Percentiles rank a stretch among this genome's conserved stretches.
These are phyloP conservation scores for Itoplectis maculator DNA, from an alignment of 2,888 invertebrate species.

Conservation along the genomic window DNA sequence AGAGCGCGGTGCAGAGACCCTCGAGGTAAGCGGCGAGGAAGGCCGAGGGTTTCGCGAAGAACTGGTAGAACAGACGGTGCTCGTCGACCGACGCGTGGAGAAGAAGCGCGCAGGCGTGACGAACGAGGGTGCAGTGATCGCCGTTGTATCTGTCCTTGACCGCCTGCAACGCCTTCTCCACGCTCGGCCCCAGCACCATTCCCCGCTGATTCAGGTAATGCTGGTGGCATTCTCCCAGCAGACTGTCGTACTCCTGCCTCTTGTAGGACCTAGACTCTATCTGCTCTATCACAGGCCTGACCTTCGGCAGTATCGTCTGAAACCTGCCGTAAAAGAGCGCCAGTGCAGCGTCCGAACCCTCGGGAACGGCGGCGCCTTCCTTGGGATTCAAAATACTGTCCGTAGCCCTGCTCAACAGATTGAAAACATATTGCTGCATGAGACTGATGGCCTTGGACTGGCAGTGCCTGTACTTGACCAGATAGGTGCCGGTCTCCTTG, in stretches of 20 bases:
- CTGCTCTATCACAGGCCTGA: constrained; percentile 92
- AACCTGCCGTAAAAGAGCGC: constrained; percentile 98
- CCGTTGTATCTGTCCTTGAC: constrained; percentile 86
- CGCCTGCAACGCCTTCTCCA: constrained; percentile 82
- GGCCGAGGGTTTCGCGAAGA: constrained; percentile 90
- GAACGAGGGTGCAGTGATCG: constrained; percentile 93
- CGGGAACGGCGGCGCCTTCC: constrained; percentile 72
- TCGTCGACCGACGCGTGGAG: constrained; percentile 98
- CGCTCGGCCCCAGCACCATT: constrained; percentile 86
- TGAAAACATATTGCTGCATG: constrained; percentile 92
- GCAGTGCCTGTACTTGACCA: constrained; percentile 94
- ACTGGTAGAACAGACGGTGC: constrained; percentile 95
- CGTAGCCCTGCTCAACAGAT: constrained; percentile 91
- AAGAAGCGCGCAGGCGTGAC: constrained; percentile 95
- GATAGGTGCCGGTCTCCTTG: constrained; percentile 93
- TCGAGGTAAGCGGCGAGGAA: constrained; percentile 92
- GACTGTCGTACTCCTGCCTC: constrained; percentile 91
- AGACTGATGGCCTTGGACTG: constrained; percentile 92
- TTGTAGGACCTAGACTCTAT: constrained; percentile 91
- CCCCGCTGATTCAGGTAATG: constrained; percentile 92
- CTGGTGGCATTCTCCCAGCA: constrained; percentile 92
- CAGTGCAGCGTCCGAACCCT: constrained; percentile 89
- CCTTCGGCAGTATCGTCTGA: constrained; percentile 94
- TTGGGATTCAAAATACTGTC: constrained; percentile 85
- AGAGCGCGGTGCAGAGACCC: constrained; percentile 93